Evolutionary conservation across 2,797 vertebrate genomes (phyloP).

Genomic region (Cephalopachus bancanus): DNA sequence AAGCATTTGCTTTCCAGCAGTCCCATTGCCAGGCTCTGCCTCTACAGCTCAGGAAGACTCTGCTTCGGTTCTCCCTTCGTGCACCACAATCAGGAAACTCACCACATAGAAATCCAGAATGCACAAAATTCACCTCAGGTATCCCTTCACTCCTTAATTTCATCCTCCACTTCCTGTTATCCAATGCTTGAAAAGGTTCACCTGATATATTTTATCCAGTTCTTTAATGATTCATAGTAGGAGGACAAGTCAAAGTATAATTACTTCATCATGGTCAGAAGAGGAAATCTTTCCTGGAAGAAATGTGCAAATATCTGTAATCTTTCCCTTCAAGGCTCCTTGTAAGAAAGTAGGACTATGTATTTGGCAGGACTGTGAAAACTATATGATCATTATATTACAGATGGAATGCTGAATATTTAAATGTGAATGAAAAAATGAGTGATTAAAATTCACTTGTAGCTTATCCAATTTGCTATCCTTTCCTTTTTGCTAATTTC

Average conservation of each 20-base stretch:
- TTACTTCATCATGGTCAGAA: neutral
- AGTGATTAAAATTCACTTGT: neutral
- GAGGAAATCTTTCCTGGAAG: neutral
- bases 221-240: neutral
- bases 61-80: neutral
- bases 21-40: rapidly evolving
- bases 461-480: neutral
- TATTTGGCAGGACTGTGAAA: neutral
- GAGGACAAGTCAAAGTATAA: neutral
- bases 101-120: neutral
- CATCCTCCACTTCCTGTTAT: neutral
- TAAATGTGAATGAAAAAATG: neutral
- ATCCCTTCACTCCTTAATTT: neutral
- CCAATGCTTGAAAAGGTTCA: neutral
- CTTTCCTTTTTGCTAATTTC: neutral
- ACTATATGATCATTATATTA: neutral
- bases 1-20: neutral
- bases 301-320: neutral
- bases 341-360: neutral
- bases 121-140: neutral
- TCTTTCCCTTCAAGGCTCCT: neutral
- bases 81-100: neutral
- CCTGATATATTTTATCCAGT: neutral
- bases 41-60: rapidly evolving
- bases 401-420: neutral